Conservation (phyloP, 2,888 invertebrate genomes). For the Drosophila borealis region DNA sequence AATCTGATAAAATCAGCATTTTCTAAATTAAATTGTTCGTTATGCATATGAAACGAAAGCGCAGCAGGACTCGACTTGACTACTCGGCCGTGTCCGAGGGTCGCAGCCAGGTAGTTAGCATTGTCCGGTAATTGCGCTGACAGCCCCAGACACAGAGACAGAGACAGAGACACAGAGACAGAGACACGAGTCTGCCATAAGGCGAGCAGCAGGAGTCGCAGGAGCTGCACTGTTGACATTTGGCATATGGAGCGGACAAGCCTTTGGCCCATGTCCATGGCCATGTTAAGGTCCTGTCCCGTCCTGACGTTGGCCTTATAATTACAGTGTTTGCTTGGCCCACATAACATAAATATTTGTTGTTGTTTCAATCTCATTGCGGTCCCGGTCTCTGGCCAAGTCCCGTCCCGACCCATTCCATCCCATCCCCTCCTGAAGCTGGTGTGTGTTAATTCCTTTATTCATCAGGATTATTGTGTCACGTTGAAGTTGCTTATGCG, state of each 20-base stretch:
- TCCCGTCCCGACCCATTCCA: neutral
- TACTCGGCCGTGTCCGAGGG: slow-evolving; percentile 44
- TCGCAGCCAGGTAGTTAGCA: slow-evolving; percentile 59
- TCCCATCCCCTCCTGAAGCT: slow-evolving; percentile 6
- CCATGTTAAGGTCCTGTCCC: slow-evolving; percentile 12
- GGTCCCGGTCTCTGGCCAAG: neutral
- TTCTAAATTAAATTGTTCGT: slow-evolving; percentile 84
- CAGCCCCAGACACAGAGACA: slow-evolving; percentile 45
- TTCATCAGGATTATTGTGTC: slow-evolving; percentile 80
- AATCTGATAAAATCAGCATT: slow-evolving; percentile 84
- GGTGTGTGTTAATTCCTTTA: slow-evolving; percentile 66
- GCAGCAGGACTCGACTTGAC: slow-evolving; percentile 30
- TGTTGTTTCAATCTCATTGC: slow-evolving; percentile 12
- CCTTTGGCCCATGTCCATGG: slow-evolving; percentile 50
- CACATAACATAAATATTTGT: slow-evolving; percentile 66
- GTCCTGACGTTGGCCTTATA: slow-evolving; percentile 51
- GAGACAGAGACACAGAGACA: slow-evolving; percentile 1
- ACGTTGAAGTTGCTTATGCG: slow-evolving; percentile 78
- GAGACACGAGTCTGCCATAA: slow-evolving; percentile 45
- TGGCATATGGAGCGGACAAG: slow-evolving; percentile 72
- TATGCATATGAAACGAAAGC: slow-evolving; percentile 60
- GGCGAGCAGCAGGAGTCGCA: slow-evolving; percentile 31
- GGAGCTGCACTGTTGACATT: slow-evolving; percentile 69
- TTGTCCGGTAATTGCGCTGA: slow-evolving; percentile 78
- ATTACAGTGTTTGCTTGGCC: slow-evolving; percentile 78